Evolutionary conservation across 1,140 invertebrate species (phyloP).

Genomic region (Paracyclopina nana): DNA sequence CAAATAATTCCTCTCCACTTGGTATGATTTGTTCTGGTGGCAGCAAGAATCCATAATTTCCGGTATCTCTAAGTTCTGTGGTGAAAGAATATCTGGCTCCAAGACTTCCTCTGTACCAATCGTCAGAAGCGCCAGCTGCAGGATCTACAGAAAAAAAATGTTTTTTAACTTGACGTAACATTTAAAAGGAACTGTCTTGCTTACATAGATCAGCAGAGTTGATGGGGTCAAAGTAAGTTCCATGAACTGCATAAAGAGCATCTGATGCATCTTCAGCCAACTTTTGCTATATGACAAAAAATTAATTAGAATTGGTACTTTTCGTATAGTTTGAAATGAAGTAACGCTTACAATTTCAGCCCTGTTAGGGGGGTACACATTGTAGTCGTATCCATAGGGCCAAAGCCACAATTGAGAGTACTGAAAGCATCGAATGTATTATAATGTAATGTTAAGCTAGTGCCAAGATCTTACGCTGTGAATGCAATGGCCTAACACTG

Average conservation of each 20-base stretch:
- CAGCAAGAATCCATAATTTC: conserved; percentile 9
- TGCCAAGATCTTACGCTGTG: no score
- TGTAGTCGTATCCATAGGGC: conserved; percentile 19
- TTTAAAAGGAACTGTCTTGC: conserved; percentile 4
- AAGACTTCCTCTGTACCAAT: conserved; percentile 27
- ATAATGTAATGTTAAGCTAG: no score
- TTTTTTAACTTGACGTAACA: neutral
- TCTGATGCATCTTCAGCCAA: conserved; percentile 13
- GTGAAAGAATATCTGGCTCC: conserved; percentile 29
- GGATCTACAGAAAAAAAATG: conserved; percentile 6
- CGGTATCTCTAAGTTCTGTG: conserved; percentile 26
- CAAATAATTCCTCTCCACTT: no score
- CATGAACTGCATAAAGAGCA: conserved; percentile 18
- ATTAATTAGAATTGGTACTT: neutral
- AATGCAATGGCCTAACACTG: conserved; percentile 3
- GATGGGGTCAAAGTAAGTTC: conserved; percentile 16
- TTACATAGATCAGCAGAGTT: conserved; percentile 19
- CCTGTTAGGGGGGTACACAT: conserved; percentile 22
- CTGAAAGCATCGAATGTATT: no score
- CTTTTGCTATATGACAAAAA: conserved; percentile 20
- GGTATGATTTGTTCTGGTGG: conserved; percentile 9
- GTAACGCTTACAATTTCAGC: conserved; percentile 22
- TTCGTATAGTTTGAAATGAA: neutral
- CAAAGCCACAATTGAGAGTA: conserved; percentile 7
- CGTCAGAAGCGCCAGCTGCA: conserved; percentile 25